Evolutionary conservation across 2,888 invertebrate genomes (phyloP), one percentile per base, ranked within the genome.

Genomic region (Drosophila anomalata): DNA sequence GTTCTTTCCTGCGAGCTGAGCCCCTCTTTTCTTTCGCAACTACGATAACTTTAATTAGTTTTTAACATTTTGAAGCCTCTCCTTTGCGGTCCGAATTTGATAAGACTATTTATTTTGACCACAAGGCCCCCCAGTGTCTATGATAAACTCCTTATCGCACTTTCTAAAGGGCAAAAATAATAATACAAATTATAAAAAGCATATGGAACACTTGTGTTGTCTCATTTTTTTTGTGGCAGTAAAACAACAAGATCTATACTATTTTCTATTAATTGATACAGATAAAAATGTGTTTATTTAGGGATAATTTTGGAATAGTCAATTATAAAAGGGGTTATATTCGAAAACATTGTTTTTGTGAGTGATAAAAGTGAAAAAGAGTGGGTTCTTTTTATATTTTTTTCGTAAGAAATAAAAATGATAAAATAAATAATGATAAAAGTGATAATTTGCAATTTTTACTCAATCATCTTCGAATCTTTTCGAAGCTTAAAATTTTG

Each of bases 31-130:
- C 31, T 46, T 29, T 29, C 29, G 12, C 44, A 20, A 46, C 20
- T 29, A 31, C 29, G 29, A 20, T 54, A 36, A 36, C 14, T n/a
- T 36, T 36, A 36, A 36, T 36, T 36, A 36, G 36, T 36, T 36
- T 36, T 36, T 36, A 44, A 44, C 44, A 12, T 20, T 22, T 44
- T 12, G 22, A 20, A 22, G 22, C 20, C 31, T 31, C 22, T 33
- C 55, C 12, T 55, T 31, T 56, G 55, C 33, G 55, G 55, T 47
- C 22, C 14, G 12, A 14, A 46, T 11, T 46, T 33, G 47, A 56
- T 46, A 56, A 56, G 55, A 47, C 11, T 47, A 12, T n/a, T 55
- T 39, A 39, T 42, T 42, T 56, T 14, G 22, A 56, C 55, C 55
- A 47, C 55, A 56, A 55, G 54, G 54, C n/a, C 41, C 17, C 14